Conservation (phyloP, 2,797 vertebrate species). For the Diplodus sargus region DNA sequence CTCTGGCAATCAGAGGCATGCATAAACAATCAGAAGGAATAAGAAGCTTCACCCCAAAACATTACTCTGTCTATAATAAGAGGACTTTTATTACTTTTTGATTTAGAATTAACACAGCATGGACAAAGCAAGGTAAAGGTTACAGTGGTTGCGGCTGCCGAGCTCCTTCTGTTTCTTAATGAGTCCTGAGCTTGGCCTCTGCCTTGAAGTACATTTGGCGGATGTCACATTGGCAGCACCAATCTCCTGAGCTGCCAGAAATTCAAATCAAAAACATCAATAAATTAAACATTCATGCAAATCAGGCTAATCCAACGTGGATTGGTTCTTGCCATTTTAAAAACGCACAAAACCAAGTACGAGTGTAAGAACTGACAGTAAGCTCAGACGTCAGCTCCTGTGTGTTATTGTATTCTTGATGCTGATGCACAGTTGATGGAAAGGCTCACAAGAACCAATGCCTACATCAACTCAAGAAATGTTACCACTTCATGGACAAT, state of each 20-base stretch:
- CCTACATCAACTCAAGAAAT: neutral
- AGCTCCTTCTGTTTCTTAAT: conserved; percentile 35
- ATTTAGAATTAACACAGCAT: conserved; percentile 2
- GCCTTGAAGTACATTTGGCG: conserved; percentile 40
- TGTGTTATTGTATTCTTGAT: neutral
- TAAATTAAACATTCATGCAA: conserved; percentile 53
- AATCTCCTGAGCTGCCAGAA: conserved; percentile 37
- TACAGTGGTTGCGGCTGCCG: conserved; percentile 2
- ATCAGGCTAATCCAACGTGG: conserved; percentile 28
- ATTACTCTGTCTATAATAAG: conserved; percentile 8
- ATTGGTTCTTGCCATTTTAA: conserved; percentile 43
- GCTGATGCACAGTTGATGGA: neutral
- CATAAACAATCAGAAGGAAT: neutral
- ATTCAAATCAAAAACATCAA: conserved; percentile 51
- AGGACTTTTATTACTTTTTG: neutral
- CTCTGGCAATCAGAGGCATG: neutral
- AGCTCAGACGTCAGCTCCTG: neutral
- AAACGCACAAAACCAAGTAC: conserved; percentile 28
- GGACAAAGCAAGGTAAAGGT: conserved; percentile 7
- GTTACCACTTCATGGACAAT: neutral
- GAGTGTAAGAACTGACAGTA: conserved; percentile 11
- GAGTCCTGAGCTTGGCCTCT: conserved; percentile 26
- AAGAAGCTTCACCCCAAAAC: neutral
- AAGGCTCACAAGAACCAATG: neutral
- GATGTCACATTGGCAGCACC: conserved; percentile 36